A percentile compares a stretch with the other conserved stretches of the same genome.
Evolutionary conservation across 2,888 invertebrate species (phyloP).

Genomic region (Disparrhopalites patrizii): DNA sequence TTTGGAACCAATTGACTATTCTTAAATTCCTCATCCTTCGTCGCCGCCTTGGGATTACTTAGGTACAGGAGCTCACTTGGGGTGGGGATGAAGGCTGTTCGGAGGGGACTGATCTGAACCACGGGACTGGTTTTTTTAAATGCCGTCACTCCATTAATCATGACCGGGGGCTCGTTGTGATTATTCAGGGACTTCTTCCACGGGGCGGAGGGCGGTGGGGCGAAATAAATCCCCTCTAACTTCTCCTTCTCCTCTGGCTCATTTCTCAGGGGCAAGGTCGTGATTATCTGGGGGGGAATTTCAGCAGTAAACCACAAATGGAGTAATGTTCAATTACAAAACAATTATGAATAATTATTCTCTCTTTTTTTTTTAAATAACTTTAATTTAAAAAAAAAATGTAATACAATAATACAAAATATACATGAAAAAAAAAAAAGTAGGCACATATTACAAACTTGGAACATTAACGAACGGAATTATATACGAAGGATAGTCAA

Average conservation of each 20-base stretch:
- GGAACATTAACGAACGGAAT: no score
- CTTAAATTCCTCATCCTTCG: slow-evolving; percentile 9
- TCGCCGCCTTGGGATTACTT: not conserved
- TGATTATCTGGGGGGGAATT: not conserved
- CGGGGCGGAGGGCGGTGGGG: not conserved
- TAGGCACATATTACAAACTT: no score
- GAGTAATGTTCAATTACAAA: no score
- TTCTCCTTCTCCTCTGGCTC: slow-evolving; percentile 11
- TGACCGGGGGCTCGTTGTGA: slow-evolving; percentile 3
- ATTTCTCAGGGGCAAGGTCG: slow-evolving; percentile 1
- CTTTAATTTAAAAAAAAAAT: no score
- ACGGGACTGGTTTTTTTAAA: slow-evolving; percentile 5
- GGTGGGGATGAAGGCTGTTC: slow-evolving; percentile 17
- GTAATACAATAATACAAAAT: no score
- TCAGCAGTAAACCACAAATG: no score
- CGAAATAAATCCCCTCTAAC: not conserved
- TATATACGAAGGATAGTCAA: not conserved
- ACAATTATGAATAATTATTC: no score
- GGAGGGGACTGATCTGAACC: slow-evolving; percentile 9
- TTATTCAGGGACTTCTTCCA: not conserved
- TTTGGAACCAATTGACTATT: slow-evolving; percentile 21
- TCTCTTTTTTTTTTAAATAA: no score
- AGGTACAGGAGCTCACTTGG: not conserved
- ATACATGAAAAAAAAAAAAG: no score
- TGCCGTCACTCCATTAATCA: slow-evolving; percentile 7